Evolutionary conservation across 2,797 vertebrate genomes (phyloP).

Genomic region (Dicrostonyx torquatus): DNA sequence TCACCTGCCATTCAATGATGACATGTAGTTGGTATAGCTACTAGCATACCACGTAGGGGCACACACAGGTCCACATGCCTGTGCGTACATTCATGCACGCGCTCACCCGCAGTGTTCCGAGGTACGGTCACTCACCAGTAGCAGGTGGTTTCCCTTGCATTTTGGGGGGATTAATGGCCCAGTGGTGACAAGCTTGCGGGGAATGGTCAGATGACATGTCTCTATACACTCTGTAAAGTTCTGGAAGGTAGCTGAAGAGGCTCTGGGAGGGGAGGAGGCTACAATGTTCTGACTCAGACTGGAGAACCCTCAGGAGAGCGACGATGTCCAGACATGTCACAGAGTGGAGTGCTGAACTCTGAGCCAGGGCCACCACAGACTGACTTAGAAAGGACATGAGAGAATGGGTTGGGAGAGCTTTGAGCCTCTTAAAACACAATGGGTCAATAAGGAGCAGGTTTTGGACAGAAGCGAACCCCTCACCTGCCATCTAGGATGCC

Average conservation of each 20-base stretch:
- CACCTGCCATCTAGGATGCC: not conserved
- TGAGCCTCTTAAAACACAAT: not conserved
- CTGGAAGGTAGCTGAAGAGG: not conserved
- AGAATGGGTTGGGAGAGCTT: not conserved
- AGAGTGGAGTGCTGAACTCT: not conserved
- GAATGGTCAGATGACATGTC: not conserved
- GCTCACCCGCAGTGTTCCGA: not conserved
- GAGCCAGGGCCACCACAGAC: not conserved
- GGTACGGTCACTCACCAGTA: too few species aligned
- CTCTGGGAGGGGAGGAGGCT: not conserved
- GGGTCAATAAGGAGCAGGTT: not conserved
- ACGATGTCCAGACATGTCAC: not conserved
- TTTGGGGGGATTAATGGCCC: not conserved
- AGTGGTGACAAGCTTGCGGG: not conserved
- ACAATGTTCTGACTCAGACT: not conserved
- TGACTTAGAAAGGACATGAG: not conserved
- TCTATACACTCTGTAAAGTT: not conserved
- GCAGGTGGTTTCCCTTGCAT: not conserved
- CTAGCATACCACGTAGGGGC: accelerated
- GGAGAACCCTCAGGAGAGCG: not conserved
- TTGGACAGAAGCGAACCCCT: not conserved
- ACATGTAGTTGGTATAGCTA: not conserved
- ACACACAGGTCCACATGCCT: too few species aligned
- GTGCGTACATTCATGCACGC: accelerated
- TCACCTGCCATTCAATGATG: not conserved